Percentiles rank a stretch among this genome's conserved stretches.
These are phyloP conservation scores for Andricus grossulariae DNA, from an alignment of 1,140 invertebrate genomes.

Conservation along the genomic window DNA sequence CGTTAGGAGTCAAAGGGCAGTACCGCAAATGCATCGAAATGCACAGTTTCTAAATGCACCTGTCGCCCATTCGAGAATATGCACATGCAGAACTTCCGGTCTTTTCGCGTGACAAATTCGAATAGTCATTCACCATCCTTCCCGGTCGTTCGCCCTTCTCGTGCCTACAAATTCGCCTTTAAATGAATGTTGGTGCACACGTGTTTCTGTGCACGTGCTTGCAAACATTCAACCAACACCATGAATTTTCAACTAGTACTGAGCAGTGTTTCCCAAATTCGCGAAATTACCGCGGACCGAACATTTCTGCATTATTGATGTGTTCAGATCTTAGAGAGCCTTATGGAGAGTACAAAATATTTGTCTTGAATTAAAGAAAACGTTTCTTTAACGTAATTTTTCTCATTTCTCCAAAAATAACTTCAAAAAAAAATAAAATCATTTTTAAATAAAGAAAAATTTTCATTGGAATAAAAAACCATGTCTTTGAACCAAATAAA, in stretches of 20 bases:
- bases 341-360: no score
- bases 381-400: no score
- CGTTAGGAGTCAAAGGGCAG: constrained; percentile 8
- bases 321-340: no score
- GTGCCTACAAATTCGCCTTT: not conserved
- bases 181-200: not conserved
- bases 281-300: no score
- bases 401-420: no score
- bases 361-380: no score
- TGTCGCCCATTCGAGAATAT: constrained; percentile 24
- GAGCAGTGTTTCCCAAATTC: no score
- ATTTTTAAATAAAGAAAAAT: no score
- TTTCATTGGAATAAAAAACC: no score
- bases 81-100: constrained; percentile 20
- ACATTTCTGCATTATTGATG: no score
- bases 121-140: constrained; percentile 11
- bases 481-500: no score
- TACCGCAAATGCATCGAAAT: not conserved
- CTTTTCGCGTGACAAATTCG: constrained; percentile 29
- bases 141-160: constrained; percentile 22
- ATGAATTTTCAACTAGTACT: not conserved
- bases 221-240: not conserved
- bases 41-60: constrained; percentile 19
- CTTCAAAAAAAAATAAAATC: no score
- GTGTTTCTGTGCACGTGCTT: not conserved